Conservation (phyloP, 92 coral and sea anemone genomes). For the Siderastrea radians region DNA sequence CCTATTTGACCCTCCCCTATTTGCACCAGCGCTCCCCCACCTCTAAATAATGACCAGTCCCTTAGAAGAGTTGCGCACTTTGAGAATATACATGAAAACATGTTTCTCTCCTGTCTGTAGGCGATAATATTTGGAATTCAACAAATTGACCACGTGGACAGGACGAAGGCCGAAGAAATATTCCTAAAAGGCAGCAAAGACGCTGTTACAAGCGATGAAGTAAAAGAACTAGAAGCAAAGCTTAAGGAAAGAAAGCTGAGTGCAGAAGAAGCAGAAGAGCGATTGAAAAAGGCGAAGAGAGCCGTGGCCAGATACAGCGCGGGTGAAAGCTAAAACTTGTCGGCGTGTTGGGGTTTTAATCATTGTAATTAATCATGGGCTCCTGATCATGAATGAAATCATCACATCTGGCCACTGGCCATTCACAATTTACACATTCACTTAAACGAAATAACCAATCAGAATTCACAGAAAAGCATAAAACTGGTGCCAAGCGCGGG, state of each 20-base stretch:
- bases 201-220: constrained; percentile 30
- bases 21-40: too few relatives aligned
- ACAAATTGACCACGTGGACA: constrained; percentile 61
- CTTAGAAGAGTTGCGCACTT: neutral
- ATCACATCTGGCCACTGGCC: too few relatives aligned
- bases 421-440: too few relatives aligned
- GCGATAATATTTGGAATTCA: constrained; percentile 82
- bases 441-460: too few relatives aligned
- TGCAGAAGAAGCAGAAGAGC: constrained; percentile 33
- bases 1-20: too few relatives aligned
- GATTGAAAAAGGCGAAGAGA: constrained; percentile 44
- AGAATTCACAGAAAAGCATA: too few relatives aligned
- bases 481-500: too few relatives aligned
- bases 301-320: neutral
- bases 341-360: too few relatives aligned
- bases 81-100: neutral
- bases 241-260: constrained; percentile 45
- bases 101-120: constrained; percentile 29
- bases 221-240: constrained; percentile 23
- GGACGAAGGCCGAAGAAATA: constrained; percentile 66
- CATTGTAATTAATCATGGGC: too few relatives aligned
- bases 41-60: too few relatives aligned
- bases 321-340: neutral
- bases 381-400: too few relatives aligned
- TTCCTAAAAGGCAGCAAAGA: constrained; percentile 49